Evolutionary conservation across 2,113 vertebrate genomes (phyloP).

Genomic region (Hiodon alosoides): DNA sequence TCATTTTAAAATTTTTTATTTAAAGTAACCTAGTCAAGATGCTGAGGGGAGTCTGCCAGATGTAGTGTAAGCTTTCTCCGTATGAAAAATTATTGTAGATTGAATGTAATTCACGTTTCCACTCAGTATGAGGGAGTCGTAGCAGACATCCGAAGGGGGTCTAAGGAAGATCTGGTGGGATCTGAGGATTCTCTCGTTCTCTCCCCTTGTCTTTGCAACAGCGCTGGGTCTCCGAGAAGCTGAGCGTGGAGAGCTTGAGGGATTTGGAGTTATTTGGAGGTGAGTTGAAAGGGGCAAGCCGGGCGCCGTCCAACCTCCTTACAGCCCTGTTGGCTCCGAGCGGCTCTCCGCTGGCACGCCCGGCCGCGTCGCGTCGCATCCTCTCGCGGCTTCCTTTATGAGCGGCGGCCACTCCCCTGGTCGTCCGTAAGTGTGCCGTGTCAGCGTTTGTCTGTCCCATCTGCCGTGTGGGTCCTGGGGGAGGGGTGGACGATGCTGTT

Average conservation of each 20-base stretch:
- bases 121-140: background rate
- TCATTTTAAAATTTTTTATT: no score
- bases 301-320: background rate
- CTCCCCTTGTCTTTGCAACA: slow-evolving; percentile 53
- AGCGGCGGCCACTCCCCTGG: background rate
- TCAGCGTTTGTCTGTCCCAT: background rate
- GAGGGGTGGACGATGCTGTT: background rate
- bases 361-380: background rate
- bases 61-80: no score
- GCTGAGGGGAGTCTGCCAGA: no score
- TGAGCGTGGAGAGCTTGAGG: slow-evolving; percentile 96
- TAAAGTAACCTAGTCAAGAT: no score
- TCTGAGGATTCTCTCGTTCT: background rate
- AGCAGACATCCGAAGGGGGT: background rate
- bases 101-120: no score
- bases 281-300: slow-evolving; percentile 54
- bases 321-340: background rate
- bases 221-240: slow-evolving; percentile 97
- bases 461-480: background rate
- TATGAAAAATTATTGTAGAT: no score
- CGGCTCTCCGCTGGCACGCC: background rate
- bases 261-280: slow-evolving; percentile 96
- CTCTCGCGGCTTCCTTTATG: background rate
- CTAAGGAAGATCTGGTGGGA: no score
- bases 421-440: background rate